Base-by-base conservation (phyloP, 2,888 invertebrate species). In the Ectemnius cavifrons region DNA sequence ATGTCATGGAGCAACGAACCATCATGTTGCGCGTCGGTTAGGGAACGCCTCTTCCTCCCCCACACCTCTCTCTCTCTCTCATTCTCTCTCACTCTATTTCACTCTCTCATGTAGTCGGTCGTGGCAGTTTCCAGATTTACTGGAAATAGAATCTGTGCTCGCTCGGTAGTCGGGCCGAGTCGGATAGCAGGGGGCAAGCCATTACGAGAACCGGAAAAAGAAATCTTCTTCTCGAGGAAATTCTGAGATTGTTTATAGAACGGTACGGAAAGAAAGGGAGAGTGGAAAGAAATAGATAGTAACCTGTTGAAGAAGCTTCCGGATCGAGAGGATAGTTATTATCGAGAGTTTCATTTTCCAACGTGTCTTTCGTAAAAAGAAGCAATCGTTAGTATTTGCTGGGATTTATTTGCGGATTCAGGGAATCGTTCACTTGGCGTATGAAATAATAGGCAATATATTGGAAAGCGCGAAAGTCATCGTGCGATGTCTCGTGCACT, bases 1-100 rank as follows among this genome's bases (percentile, higher is more conserved):
- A 80, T 79, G 76, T 80, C 78, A 52, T 63, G 73, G 63, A 4
- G 73, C 79, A 83, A 82, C 80, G 80, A 82, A 82, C 78, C 77
- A 67, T 60, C n/a, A 71, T 27, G 64, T n/a, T 46, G 46, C 56
- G 73, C 56, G 14, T n/a, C 45, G 62, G 14, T 18, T 37, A 37
- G 37, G 37, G 37, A 37, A 37, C 37, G 37, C 37, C 37, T 37
- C 37, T 37, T 37, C 37, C 37, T 6, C 37, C 37, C 37, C 37
- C 37, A 37, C 11, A 6, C 2, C 37, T 11, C 37, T 1, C 37
- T 37, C 5, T 37, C 28, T 8, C 28, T 8, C 28, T 37, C 28
- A 3, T 3, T 37, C 28, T 1, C 8, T 37, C 28, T n/a, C 37
- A 23, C 23, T 23, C 23, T 3, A 23, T 23, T 47, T 47, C 11